Percentiles rank a stretch among this genome's conserved stretches.
phyloP scores from a whole-genome alignment of 2,113 vertebrate species.

The Barnardius zonarius region DNA sequence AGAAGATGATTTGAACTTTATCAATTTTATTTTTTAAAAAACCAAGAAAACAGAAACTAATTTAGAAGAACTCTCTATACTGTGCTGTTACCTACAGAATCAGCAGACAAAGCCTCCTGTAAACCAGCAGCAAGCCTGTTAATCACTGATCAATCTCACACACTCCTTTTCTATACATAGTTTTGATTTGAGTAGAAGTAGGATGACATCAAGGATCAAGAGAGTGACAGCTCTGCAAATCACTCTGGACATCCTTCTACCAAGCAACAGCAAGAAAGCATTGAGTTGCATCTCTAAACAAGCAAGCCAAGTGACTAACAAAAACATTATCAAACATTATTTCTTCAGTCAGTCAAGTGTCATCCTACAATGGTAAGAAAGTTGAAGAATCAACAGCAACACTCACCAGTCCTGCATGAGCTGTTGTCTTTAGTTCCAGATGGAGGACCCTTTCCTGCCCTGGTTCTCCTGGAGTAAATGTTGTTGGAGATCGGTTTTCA shows the following conservation, averaged over 20 bases:
- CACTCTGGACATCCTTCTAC: neutral
- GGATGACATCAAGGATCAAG: neutral
- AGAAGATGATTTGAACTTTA: neutral
- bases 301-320: neutral
- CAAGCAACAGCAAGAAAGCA: neutral
- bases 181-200: neutral
- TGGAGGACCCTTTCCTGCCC: conserved; percentile 85
- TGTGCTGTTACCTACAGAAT: neutral
- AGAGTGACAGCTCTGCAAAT: neutral
- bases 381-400: neutral
- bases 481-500: conserved; percentile 85
- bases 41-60: neutral
- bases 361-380: neutral
- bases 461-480: conserved; percentile 75
- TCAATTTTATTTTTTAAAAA: too few relatives aligned
- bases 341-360: neutral
- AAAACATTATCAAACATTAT: neutral
- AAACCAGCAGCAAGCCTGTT: neutral
- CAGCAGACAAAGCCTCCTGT: neutral
- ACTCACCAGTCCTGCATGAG: conserved; percentile 91
- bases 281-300: neutral
- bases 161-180: neutral
- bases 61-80: neutral
- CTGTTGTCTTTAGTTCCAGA: conserved; percentile 91
- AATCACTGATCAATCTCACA: neutral